Base-by-base conservation (phyloP, 2,113 vertebrate genomes). In the Nothoprocta pentlandii region DNA sequence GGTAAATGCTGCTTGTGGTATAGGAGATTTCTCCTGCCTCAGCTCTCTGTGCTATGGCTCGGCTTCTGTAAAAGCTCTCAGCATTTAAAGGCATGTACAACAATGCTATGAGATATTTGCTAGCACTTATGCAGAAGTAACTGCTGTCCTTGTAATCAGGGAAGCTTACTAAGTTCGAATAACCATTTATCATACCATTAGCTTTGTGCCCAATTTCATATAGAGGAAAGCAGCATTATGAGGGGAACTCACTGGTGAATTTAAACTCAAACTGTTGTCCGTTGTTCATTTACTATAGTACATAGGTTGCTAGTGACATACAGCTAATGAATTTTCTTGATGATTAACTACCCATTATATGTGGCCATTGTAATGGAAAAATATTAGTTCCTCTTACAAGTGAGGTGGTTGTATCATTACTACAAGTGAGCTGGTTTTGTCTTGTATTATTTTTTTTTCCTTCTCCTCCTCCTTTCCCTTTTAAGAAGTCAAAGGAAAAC, bases 291-390 rank as follows among this genome's bases (percentile, higher is more conserved):
- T 98, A 85, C 93, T 92, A 96, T 91, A 97, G 12, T 49, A 96
- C 90, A 92, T 49, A 96, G 85, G 76, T 86, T 97, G 89, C 77
- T 85, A 78, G 92, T 97, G 97, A 97, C 97, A 97, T 96, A 96
- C 96, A 95, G 89, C 93, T 97, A 98, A 98, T 97, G 87, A 96
- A 97, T 97, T 97, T 97, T 94, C 97, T 95, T 97, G 94, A 94
- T 98, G 96, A 98, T 98, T 98, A 98, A 98, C 96, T 97, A 97
- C 91, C 83, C 13, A 0, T 97, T 97, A 90, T 91, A 95, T 73
- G 32, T 51, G 69, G 78, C 66, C 78, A 92, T 95, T 96, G 90
- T 89, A 95, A 97, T 69, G 89, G 94, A 95, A 95, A 96, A 8
- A 12, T 70, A 89, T 89, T 93, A 93, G n/a, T 49, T 90, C 25